Evolutionary conservation across 2,113 vertebrate species (phyloP).

Genomic region (Stercorarius parasiticus): DNA sequence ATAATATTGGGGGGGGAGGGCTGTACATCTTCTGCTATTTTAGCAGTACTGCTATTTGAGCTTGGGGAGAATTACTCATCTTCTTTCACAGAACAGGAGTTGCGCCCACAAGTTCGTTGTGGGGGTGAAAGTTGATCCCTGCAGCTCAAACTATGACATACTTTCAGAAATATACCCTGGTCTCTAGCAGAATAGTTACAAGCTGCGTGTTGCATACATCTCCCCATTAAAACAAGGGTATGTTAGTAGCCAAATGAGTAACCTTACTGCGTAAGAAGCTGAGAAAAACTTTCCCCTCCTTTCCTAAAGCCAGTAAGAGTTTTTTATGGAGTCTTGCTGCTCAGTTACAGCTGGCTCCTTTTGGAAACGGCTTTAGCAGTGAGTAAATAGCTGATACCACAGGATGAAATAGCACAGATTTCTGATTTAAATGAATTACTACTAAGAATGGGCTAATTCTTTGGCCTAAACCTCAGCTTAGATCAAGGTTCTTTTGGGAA

Average conservation of each 20-base stretch:
- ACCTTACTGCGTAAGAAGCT: background rate
- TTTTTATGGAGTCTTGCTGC: background rate
- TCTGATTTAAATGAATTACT: conserved; percentile 35
- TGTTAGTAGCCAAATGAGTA: background rate
- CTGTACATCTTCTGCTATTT: background rate
- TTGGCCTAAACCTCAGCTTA: conserved; percentile 42
- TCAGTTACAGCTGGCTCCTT: background rate
- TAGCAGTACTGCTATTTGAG: background rate
- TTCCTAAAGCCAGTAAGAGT: background rate
- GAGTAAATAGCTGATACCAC: background rate
- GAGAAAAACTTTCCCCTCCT: background rate
- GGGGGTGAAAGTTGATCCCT: background rate
- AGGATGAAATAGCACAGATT: background rate
- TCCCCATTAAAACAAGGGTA: background rate
- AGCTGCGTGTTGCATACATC: background rate
- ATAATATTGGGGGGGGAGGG: background rate
- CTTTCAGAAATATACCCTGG: background rate
- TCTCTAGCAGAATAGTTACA: background rate
- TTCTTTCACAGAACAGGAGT: background rate
- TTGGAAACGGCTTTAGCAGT: background rate
- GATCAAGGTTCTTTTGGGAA: conserved; percentile 55
- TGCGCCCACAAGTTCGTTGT: background rate
- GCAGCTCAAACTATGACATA: background rate
- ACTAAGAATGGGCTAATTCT: conserved; percentile 53
- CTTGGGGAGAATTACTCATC: background rate